Evolutionary conservation across 2,888 invertebrate species (phyloP).

Genomic region (Ischnura elegans): DNA sequence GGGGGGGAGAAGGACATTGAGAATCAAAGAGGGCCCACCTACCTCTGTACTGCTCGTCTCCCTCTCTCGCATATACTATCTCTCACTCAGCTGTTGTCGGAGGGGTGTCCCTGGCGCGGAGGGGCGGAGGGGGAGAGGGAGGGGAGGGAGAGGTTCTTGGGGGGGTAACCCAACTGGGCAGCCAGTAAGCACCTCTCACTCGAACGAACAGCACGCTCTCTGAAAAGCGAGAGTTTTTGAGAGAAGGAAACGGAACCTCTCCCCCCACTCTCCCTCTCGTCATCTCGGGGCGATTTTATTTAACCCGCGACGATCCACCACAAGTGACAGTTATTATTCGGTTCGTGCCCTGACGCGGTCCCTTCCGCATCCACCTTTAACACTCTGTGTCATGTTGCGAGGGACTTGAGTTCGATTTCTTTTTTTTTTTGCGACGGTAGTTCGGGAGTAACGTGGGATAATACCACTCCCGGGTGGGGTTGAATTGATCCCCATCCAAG

Average conservation of each 20-base stretch:
- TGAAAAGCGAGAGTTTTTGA: slow-evolving; percentile 52
- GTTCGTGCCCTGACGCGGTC: not conserved
- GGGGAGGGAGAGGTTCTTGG: not conserved
- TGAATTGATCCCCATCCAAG: not conserved
- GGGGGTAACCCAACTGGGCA: slow-evolving; percentile 27
- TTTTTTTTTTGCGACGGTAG: not conserved
- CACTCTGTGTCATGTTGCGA: not conserved
- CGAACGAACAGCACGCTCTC: slow-evolving; percentile 44
- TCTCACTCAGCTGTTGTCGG: slow-evolving; percentile 52
- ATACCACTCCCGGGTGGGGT: not conserved
- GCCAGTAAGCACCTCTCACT: slow-evolving; percentile 63
- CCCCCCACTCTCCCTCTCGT: not conserved
- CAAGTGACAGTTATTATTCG: slow-evolving; percentile 22
- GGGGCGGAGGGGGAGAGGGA: not conserved
- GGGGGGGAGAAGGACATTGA: not conserved
- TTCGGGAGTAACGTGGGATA: too few species aligned
- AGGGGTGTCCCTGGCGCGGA: slow-evolving; percentile 32
- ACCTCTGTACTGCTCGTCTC: not conserved
- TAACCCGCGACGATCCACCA: not conserved
- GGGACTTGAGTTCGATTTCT: not conserved
- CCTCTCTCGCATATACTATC: not conserved
- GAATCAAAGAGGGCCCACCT: not conserved
- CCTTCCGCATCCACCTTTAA: not conserved
- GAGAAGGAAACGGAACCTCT: not conserved
- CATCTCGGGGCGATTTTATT: not conserved